Evolutionary conservation across 2,113 vertebrate species (phyloP).

Genomic region (Narcine bancroftii): DNA sequence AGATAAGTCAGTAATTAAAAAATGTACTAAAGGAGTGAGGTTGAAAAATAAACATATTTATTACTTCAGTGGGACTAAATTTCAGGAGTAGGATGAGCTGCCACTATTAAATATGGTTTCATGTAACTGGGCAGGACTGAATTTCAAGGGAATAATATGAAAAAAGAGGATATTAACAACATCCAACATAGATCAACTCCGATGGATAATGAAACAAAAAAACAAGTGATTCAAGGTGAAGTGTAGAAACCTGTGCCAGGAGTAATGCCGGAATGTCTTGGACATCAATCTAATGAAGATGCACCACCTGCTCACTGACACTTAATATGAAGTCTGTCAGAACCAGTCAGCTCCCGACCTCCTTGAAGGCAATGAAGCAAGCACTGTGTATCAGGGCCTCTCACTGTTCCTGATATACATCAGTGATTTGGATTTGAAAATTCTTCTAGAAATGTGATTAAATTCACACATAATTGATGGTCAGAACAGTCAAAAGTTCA

Average conservation of each 20-base stretch:
- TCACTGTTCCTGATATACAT: not conserved
- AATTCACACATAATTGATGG: not conserved
- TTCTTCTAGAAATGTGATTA: not conserved
- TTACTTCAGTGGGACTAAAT: too few species aligned
- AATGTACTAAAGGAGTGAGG: not conserved
- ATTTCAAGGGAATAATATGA: too few species aligned
- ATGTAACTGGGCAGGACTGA: too few species aligned
- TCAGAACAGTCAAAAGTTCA: not conserved
- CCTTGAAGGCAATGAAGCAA: not conserved
- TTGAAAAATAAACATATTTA: not conserved
- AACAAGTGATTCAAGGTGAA: not conserved
- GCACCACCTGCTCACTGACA: not conserved
- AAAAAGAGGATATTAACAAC: not conserved
- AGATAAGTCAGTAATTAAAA: not conserved
- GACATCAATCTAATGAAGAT: not conserved
- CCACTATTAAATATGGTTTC: too few species aligned
- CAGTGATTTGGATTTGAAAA: not conserved
- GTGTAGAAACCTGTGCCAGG: not conserved
- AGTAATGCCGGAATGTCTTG: not conserved
- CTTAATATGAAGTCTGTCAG: not conserved
- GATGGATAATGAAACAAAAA: not conserved
- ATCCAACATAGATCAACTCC: too few species aligned
- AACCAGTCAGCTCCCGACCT: not conserved
- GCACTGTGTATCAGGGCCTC: not conserved
- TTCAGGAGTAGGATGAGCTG: too few species aligned